Base-by-base conservation (phyloP, 2,888 invertebrate species). In the Hydrotaea diabolus region DNA sequence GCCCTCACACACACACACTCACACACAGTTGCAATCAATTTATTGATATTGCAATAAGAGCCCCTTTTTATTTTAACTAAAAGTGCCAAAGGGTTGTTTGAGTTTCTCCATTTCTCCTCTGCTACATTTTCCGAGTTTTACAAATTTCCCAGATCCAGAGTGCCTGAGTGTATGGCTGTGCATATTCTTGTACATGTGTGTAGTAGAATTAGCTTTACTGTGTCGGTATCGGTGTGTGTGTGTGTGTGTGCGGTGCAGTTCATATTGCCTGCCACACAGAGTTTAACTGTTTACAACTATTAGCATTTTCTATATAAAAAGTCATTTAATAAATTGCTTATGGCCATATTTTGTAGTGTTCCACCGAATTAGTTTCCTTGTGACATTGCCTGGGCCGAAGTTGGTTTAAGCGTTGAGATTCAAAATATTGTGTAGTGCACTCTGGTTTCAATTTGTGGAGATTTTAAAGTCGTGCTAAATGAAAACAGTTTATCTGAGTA, bases 211-310 rank as follows among this genome's bases (percentile, higher is more conserved):
- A 39, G 39, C 39, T 66, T 39, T 66, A 21, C 15, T 57, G 64
- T 15, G n/a, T n/a, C n/a, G n/a, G n/a, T n/a, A n/a, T n/a, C n/a
- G n/a, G n/a, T n/a, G n/a, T n/a, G n/a, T n/a, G n/a, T n/a, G n/a
- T n/a, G n/a, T n/a, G n/a, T n/a, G n/a, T n/a, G 4, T 31, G 21
- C 8, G 7, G 49, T 8, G 43, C 3, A n/a, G 57, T 77, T 57
- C 59, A 19, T 75, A 59, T 46, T 55, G 74, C 71, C 64, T 55
- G 74, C 71, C 64, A 39, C 46, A 31, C n/a, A 31, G 75, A 76
- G 36, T 72, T 76, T 72, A 78, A 78, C 64, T 76, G 57, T 72
- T 81, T 72, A 74, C 77, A 84, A 77, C 74, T 75, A 84, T 80
- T 84, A 84, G 64, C 31, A 77, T 71, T 79, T 64, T 73, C 57